Base-by-base conservation (phyloP, 2,888 invertebrate species). In the Caradrina kadenii region DNA sequence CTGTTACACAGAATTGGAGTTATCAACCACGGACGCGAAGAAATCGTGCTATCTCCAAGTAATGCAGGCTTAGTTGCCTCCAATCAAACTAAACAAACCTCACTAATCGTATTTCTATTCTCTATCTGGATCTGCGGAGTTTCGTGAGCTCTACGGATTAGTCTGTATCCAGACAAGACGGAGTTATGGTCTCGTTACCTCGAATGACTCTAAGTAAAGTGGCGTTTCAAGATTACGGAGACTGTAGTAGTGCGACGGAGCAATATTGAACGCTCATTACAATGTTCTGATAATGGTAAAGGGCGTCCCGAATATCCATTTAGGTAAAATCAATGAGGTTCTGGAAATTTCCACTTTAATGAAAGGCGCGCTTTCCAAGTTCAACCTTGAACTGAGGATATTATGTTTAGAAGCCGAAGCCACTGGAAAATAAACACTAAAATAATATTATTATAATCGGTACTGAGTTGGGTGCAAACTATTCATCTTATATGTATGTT, bases 71-170 rank as follows among this genome's bases (percentile, higher is more conserved):
- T 94, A 94, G 89, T 85, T 84, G 87, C 89, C 93, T 91, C 94
- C 93, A 95, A 95, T 96, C 95, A 95, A 94, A 96, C 93, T 95
- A 95, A 95, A 94, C 94, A 95, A 94, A 93, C 94, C 92, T 82
- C 82, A 92, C 92, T 94, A 94, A 95, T 94, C 93, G 93, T 89
- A 93, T 92, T 93, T 93, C 94, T 93, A 92, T 94, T 93, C 92
- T 91, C 90, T 93, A 92, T 92, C 93, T 91, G 87, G 87, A 91
- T 92, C 91, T 88, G 85, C 82, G 86, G 90, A 93, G 92, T 93
- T 94, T 93, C 92, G 91, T 92, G 91, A 93, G 91, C 89, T 71
- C 75, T 45, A 45, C 79, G 91, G 94, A 94, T 94, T 95, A 94
- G 89, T 84, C 84, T 83, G 87, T 87, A 90, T 89, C 90, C 90